A percentile compares a stretch with the other conserved stretches of the same genome.
Conservation (phyloP, 2,888 invertebrate genomes). For the Hypomecis atomaria region DNA sequence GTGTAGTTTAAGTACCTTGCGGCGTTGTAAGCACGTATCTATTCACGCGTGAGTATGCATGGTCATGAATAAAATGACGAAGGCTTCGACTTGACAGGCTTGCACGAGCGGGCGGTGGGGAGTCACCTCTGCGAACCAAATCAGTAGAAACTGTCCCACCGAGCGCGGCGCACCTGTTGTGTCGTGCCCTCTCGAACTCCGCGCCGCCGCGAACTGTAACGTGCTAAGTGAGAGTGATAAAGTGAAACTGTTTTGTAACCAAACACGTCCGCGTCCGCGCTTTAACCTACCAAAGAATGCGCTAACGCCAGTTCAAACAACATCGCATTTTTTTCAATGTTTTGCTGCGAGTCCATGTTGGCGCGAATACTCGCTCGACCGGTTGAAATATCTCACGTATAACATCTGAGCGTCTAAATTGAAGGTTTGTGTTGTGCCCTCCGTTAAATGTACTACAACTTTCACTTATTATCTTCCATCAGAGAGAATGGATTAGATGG, state of each 20-base stretch:
- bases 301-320: conserved; percentile 22
- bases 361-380: conserved; percentile 36
- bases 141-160: conserved; percentile 66
- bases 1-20: conserved; percentile 43
- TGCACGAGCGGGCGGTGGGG: conserved; percentile 50
- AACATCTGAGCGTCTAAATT: conserved; percentile 25
- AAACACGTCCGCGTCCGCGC: conserved; percentile 17
- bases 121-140: conserved; percentile 50
- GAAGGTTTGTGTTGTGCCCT: conserved; percentile 38
- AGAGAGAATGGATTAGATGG: conserved; percentile 72
- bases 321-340: conserved; percentile 26
- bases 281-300: conserved; percentile 14
- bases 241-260: conserved; percentile 63
- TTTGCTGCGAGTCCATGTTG: conserved; percentile 26
- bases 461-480: conserved; percentile 66
- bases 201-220: conserved; percentile 51
- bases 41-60: conserved; percentile 3
- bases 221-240: conserved; percentile 68
- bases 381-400: conserved; percentile 35
- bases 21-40: conserved; percentile 41
- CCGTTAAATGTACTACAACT: conserved; percentile 51
- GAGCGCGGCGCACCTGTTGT: conserved; percentile 45
- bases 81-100: conserved; percentile 59
- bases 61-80: conserved; percentile 23
- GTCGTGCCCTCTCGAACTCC: conserved; percentile 52